These are phyloP conservation scores for Gortyna flavago DNA, from an alignment of 2,888 invertebrate species.

Conservation along the genomic window DNA sequence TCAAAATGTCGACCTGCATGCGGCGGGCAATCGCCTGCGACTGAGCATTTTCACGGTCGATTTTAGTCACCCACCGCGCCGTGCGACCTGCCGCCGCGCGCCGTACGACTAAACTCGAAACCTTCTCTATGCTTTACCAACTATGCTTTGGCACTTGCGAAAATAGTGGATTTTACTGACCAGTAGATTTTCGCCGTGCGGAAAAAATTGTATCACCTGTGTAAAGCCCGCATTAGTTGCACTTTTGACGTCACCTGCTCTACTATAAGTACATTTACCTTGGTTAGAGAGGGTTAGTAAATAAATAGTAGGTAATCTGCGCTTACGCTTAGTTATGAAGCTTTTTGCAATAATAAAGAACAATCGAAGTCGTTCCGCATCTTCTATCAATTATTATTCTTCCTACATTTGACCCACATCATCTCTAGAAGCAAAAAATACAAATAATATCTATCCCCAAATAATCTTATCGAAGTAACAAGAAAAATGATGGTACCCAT, in stretches of 20 bases:
- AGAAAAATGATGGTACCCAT: conserved; percentile 27
- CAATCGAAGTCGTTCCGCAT: too few relatives aligned
- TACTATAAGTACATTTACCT: background rate
- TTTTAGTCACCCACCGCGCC: background rate
- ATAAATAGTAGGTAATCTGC: too few relatives aligned
- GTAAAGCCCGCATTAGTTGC: background rate
- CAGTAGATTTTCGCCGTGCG: background rate
- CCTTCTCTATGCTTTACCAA: background rate
- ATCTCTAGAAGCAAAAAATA: conserved; percentile 1
- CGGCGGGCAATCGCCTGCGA: conserved; percentile 47
- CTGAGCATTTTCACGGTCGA: conserved; percentile 60
- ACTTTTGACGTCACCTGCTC: background rate
- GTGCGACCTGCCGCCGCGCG: background rate
- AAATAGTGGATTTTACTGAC: background rate
- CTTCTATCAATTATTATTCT: background rate
- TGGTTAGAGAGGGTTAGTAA: background rate
- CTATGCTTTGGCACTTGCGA: background rate
- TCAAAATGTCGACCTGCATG: background rate
- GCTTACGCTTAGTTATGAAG: background rate
- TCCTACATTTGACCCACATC: background rate
- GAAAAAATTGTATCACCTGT: background rate
- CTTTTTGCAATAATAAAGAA: background rate
- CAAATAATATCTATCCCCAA: conserved; percentile 3
- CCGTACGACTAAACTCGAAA: background rate
- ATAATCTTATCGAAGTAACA: conserved; percentile 30